Evolutionary conservation across 2,113 vertebrate genomes (phyloP).

Genomic region (Paramisgurnus dabryanus): DNA sequence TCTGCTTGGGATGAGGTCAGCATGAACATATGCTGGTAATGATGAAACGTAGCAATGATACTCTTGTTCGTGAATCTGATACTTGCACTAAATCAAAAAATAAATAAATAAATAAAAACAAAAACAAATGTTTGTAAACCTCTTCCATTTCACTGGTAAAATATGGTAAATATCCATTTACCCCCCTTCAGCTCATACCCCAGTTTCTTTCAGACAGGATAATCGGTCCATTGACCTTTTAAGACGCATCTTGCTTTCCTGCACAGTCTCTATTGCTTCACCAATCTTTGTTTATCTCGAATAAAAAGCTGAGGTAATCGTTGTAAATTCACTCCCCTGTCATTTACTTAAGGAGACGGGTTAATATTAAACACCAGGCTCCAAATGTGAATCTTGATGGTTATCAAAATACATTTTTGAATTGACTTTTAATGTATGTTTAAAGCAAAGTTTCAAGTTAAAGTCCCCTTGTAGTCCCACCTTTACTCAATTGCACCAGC

Average conservation of each 20-base stretch:
- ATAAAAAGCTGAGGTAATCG: conserved; percentile 16
- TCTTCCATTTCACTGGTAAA: neutral
- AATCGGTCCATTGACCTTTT: conserved; percentile 39
- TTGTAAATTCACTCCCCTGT: neutral
- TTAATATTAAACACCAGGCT: too few relatives aligned
- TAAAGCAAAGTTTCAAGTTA: too few relatives aligned
- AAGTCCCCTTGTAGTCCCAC: too few relatives aligned
- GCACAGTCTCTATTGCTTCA: conserved; percentile 13
- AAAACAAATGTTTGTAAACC: neutral
- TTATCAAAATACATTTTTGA: too few relatives aligned
- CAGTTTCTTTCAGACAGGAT: conserved; percentile 39
- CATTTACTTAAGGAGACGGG: too few relatives aligned
- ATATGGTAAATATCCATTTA: neutral
- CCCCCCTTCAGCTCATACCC: neutral
- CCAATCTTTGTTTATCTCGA: conserved; percentile 1
- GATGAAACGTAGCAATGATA: conserved; percentile 46
- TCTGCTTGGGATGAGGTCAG: conserved; percentile 52
- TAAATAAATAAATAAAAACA: neutral
- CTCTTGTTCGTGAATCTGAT: neutral
- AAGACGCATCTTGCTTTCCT: conserved; percentile 9
- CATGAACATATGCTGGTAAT: conserved; percentile 53
- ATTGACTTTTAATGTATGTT: too few relatives aligned
- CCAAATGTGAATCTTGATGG: too few relatives aligned
- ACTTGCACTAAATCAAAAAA: neutral
- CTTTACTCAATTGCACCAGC: too few relatives aligned